Conservation (phyloP, 2,888 invertebrate species). For the Sericinus montela region DNA sequence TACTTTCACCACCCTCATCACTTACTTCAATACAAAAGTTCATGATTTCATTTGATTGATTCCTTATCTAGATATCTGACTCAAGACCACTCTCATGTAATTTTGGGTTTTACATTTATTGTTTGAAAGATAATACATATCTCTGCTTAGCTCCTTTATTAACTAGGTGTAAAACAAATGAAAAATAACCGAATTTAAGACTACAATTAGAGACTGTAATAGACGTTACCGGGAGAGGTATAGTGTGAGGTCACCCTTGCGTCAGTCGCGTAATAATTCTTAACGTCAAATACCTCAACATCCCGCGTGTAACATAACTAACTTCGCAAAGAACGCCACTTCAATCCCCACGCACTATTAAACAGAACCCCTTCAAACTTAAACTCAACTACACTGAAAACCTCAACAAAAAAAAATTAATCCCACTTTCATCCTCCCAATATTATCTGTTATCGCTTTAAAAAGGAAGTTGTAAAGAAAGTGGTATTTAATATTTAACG, state of each 20-base stretch:
- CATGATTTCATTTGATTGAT: too few relatives aligned
- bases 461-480: slow-evolving; percentile 23
- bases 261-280: slow-evolving; percentile 16
- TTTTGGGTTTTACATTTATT: too few relatives aligned
- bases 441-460: slow-evolving; percentile 20
- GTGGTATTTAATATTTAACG: slow-evolving; percentile 23
- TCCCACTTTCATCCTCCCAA: slow-evolving; percentile 16
- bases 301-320: slow-evolving; percentile 24
- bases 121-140: too few relatives aligned
- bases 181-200: too few relatives aligned
- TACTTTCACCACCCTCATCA: too few relatives aligned
- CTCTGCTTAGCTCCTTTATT: too few relatives aligned
- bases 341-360: slow-evolving; percentile 48
- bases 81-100: too few relatives aligned
- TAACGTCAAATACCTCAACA: slow-evolving; percentile 19
- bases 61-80: too few relatives aligned
- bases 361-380: slow-evolving; percentile 35
- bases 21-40: too few relatives aligned
- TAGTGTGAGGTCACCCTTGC: not conserved
- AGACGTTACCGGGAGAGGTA: slow-evolving; percentile 4
- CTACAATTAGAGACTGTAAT: too few relatives aligned
- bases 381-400: slow-evolving; percentile 20
- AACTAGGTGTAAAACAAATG: too few relatives aligned
- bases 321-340: slow-evolving; percentile 36
- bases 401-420: slow-evolving; percentile 19